A percentile compares a stretch with the other conserved stretches of the same genome.
These are phyloP conservation scores for Clytia hemisphaerica DNA, from an alignment of 30 jellyfish, hydroid and myxozoan genomes.

Conservation along the genomic window DNA sequence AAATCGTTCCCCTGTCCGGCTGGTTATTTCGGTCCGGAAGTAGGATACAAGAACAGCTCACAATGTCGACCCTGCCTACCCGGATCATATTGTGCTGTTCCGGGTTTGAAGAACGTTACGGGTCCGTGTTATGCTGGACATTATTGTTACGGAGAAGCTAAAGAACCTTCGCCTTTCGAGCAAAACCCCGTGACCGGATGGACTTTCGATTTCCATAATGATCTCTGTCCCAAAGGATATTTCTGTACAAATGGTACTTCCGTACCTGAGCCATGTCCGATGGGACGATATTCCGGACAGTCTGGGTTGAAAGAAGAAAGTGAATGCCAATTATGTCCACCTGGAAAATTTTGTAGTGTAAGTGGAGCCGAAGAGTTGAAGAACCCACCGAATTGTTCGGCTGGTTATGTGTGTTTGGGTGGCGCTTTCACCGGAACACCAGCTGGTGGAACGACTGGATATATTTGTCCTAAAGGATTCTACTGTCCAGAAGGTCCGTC, in stretches of 20 bases:
- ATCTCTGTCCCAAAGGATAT: slow-evolving; percentile 82
- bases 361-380: slow-evolving; percentile 55
- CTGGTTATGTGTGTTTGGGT: slow-evolving; percentile 81
- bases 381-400: slow-evolving; percentile 82
- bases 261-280: slow-evolving; percentile 86
- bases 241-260: slow-evolving; percentile 90
- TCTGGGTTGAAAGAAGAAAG: slow-evolving; percentile 47
- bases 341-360: slow-evolving; percentile 85
- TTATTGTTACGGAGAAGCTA: slow-evolving; percentile 79
- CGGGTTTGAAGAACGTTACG: slow-evolving; percentile 65
- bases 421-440: slow-evolving; percentile 87
- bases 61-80: slow-evolving; percentile 69
- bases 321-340: slow-evolving; percentile 86
- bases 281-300: slow-evolving; percentile 71
- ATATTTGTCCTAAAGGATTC: slow-evolving; percentile 77
- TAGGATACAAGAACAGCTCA: slow-evolving; percentile 17
- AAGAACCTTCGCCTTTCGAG: slow-evolving; percentile 66
- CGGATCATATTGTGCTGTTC: slow-evolving; percentile 53
- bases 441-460: slow-evolving; percentile 69
- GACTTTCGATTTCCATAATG: slow-evolving; percentile 78
- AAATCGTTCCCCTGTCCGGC: slow-evolving; percentile 55
- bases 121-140: slow-evolving; percentile 89
- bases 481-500: slow-evolving; percentile 84
- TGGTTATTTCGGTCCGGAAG: slow-evolving; percentile 75
- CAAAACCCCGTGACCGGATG: slow-evolving; percentile 40